Conservation (phyloP, 2,113 vertebrate species). For the Thinocorus orbignyianus region DNA sequence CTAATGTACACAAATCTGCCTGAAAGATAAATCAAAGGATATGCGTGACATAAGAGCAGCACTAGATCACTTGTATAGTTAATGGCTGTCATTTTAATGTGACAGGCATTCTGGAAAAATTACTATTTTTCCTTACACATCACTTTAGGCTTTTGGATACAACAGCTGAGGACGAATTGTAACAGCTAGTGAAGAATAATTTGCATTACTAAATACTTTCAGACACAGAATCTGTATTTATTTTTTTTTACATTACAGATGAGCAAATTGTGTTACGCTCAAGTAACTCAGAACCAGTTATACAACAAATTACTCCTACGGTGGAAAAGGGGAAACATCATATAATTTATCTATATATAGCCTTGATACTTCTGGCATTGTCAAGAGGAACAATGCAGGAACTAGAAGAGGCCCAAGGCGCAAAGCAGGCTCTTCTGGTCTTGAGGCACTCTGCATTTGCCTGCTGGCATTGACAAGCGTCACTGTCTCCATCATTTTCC, state of each 20-base stretch:
- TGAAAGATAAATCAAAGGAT: neutral
- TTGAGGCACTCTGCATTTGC: neutral
- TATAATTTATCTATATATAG: neutral
- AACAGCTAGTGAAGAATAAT: neutral
- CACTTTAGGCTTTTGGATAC: neutral
- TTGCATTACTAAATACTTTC: neutral
- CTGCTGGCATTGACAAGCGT: neutral
- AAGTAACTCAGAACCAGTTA: neutral
- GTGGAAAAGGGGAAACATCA: neutral
- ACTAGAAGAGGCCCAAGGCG: rapidly evolving
- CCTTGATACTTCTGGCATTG: neutral
- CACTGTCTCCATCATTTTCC: neutral
- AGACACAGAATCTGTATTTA: neutral
- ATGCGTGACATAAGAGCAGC: rapidly evolving
- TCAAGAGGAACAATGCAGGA: neutral
- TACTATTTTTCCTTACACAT: neutral
- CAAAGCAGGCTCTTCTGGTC: neutral
- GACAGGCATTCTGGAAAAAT: neutral
- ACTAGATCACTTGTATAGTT: neutral
- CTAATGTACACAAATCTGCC: neutral
- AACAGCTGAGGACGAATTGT: neutral
- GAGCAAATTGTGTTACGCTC: neutral
- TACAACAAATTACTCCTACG: neutral
- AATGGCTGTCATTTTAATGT: neutral
- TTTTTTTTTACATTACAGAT: neutral